Conservation (phyloP, 2,113 vertebrate species). For the Mionectes macconnelli region DNA sequence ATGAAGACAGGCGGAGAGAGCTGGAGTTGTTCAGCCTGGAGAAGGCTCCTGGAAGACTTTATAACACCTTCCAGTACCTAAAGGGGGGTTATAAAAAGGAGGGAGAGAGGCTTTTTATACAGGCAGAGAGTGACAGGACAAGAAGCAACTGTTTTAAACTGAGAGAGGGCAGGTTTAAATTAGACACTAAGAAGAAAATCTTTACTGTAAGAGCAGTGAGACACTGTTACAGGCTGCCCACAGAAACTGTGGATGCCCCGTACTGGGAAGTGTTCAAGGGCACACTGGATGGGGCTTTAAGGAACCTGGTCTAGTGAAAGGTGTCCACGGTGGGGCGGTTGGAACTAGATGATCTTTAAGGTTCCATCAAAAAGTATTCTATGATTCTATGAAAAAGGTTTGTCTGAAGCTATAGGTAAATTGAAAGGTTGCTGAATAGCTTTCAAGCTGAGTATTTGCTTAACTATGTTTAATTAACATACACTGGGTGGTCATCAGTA, state of each 20-base stretch:
- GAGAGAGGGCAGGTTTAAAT: neutral
- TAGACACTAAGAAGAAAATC: neutral
- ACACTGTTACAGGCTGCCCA: neutral
- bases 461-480: neutral
- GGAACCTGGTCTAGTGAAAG: neutral
- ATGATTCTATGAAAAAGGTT: neutral
- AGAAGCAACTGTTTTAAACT: neutral
- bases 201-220: neutral
- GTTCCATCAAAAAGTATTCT: neutral
- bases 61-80: neutral
- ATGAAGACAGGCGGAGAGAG: neutral
- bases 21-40: neutral
- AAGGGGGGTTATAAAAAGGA: neutral
- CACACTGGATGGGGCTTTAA: neutral
- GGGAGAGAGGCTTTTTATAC: neutral
- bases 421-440: neutral
- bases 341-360: neutral
- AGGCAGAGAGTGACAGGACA: neutral
- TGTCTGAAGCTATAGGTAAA: neutral
- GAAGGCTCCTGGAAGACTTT: neutral
- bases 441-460: neutral
- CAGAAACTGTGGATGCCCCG: neutral
- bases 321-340: neutral
- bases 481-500: neutral
- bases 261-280: neutral